These are phyloP conservation scores for Gymnoscopelus microlampas DNA, from an alignment of 2,797 vertebrate genomes.

Conservation along the genomic window DNA sequence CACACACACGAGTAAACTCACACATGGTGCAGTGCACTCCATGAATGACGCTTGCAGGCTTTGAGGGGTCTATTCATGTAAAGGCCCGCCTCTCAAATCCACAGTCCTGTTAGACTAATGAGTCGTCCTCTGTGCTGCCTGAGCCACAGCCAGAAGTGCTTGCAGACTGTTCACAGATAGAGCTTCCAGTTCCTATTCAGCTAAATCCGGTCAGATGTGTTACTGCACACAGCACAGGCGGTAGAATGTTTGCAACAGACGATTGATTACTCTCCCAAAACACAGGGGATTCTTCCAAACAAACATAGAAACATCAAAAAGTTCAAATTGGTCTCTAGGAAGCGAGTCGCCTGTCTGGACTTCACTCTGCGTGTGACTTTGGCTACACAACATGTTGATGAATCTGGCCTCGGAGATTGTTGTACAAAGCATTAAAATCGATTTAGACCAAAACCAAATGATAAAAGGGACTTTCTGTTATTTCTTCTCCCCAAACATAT, in stretches of 20 bases:
- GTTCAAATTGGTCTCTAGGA: conserved; percentile 10
- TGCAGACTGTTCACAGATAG: conserved; percentile 56
- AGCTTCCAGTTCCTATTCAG: conserved; percentile 49
- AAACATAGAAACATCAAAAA: conserved; percentile 51
- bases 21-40: conserved; percentile 33
- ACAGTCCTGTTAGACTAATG: conserved; percentile 55
- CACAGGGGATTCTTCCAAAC: conserved; percentile 40
- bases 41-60: conserved; percentile 42
- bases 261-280: conserved; percentile 59
- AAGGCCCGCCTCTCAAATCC: conserved; percentile 37
- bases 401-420: conserved; percentile 24
- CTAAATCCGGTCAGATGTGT: conserved; percentile 53
- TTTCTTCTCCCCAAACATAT: conserved; percentile 55
- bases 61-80: conserved; percentile 33
- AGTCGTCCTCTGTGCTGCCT: conserved; percentile 64
- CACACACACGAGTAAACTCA: conserved; percentile 13
- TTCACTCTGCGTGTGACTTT: conserved; percentile 16
- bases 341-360: conserved; percentile 22
- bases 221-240: conserved; percentile 36
- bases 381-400: conserved; percentile 24
- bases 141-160: conserved; percentile 52
- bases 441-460: conserved; percentile 47
- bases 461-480: conserved; percentile 46
- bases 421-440: conserved; percentile 49
- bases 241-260: conserved; percentile 40